A percentile compares a stretch with the other conserved stretches of the same genome.
These are phyloP conservation scores for Helarctos malayanus DNA, from an alignment of 2,797 vertebrate genomes.

Conservation along the genomic window DNA sequence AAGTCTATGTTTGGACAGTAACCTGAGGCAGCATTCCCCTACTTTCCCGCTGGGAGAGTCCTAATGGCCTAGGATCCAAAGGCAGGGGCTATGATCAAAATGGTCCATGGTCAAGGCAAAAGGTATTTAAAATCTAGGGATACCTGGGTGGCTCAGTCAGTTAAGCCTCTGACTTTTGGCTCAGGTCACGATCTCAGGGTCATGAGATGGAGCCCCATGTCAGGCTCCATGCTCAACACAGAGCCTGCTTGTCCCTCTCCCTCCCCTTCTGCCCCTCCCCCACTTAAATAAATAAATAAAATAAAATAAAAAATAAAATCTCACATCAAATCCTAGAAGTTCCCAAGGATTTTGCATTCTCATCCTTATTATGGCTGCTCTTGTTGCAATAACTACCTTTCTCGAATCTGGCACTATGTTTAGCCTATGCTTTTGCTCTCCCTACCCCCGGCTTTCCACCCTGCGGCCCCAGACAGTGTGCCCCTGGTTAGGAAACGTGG, in stretches of 20 bases:
- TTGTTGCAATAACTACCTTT: not conserved
- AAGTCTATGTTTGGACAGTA: not conserved
- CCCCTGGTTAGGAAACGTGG: not conserved
- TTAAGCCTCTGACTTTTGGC: too few relatives aligned
- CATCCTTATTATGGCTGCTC: not conserved
- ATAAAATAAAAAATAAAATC: not conserved
- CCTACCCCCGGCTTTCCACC: not conserved
- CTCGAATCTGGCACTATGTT: too few relatives aligned
- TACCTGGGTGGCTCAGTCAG: too few relatives aligned
- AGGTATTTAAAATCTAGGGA: not conserved
- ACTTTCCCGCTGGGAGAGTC: not conserved
- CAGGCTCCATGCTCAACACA: not conserved
- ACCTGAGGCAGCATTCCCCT: not conserved
- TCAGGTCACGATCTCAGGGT: not conserved
- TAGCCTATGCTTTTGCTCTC: not conserved
- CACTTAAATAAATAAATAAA: not conserved
- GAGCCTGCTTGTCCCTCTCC: not conserved
- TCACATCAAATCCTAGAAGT: not conserved
- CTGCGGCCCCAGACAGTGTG: not conserved
- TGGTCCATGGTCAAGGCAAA: not conserved
- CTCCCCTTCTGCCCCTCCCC: not conserved
- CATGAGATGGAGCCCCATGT: not conserved
- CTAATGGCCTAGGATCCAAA: not conserved
- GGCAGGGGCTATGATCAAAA: not conserved
- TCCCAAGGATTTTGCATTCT: not conserved